Evolutionary conservation across 2,797 vertebrate genomes (phyloP).

Genomic region (Gallinago nigripennis): DNA sequence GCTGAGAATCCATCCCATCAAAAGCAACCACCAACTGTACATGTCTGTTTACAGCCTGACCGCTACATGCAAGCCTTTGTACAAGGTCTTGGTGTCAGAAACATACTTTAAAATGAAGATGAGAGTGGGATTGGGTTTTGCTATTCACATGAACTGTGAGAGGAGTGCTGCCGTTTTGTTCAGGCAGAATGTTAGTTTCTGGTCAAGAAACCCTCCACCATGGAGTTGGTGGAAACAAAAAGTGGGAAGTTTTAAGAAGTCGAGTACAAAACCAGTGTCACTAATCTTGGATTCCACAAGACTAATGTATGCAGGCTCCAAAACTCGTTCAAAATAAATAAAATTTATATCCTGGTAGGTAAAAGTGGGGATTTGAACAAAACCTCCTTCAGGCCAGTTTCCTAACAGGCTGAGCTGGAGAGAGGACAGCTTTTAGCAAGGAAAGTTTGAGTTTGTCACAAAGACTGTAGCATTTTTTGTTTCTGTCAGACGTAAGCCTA

Average conservation of each 20-base stretch:
- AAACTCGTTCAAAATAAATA: neutral
- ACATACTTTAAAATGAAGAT: neutral
- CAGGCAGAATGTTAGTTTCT: neutral
- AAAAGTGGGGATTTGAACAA: neutral
- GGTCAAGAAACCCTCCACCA: neutral
- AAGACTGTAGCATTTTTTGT: neutral
- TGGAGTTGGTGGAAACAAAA: neutral
- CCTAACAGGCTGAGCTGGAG: neutral
- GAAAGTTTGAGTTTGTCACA: neutral
- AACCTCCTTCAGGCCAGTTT: neutral
- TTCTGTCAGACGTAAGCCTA: neutral
- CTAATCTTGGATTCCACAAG: neutral
- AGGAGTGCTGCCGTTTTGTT: neutral
- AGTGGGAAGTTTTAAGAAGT: neutral
- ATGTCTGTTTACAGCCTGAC: neutral
- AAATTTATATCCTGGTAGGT: neutral
- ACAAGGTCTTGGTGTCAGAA: neutral
- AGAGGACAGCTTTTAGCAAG: neutral
- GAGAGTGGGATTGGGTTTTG: neutral
- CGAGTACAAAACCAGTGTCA: neutral
- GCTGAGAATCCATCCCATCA: neutral
- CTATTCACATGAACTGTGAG: accelerated
- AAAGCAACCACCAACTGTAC: neutral
- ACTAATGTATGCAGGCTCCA: neutral
- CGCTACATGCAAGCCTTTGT: accelerated